Evolutionary conservation across 2,888 invertebrate genomes (phyloP).

Genomic region (Ichneumoninae sp.): DNA sequence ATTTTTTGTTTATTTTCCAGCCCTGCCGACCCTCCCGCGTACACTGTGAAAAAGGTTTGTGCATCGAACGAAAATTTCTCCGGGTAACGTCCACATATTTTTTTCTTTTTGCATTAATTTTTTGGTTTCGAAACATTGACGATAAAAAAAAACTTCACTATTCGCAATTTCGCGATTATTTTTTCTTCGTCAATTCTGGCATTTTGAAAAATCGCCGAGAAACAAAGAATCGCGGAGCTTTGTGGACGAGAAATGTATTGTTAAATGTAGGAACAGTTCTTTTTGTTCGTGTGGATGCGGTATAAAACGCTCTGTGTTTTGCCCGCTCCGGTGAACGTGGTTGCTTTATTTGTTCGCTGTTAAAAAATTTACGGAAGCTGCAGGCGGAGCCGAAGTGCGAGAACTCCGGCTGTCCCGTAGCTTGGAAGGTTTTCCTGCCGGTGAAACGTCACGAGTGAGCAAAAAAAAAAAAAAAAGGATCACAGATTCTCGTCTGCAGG

Average conservation of each 20-base stretch:
- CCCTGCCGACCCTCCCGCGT: background rate
- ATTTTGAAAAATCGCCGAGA: background rate
- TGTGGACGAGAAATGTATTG: background rate
- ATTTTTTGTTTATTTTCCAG: background rate
- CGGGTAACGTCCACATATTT: too few species aligned
- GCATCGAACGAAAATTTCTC: too few species aligned
- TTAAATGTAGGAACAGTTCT: background rate
- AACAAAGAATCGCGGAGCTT: background rate
- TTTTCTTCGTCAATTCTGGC: background rate
- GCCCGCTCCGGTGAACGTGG: background rate
- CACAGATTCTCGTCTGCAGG: slow-evolving; percentile 24
- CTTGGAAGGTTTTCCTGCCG: background rate
- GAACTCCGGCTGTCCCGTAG: background rate
- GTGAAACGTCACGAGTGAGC: slow-evolving; percentile 19
- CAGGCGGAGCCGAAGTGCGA: background rate
- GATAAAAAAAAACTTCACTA: background rate
- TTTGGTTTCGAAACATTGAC: background rate
- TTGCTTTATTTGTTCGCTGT: slow-evolving; percentile 43
- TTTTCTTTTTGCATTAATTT: background rate
- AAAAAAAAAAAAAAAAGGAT: background rate
- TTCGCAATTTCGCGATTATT: background rate
- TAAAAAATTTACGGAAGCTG: slow-evolving; percentile 22
- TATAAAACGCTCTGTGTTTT: background rate
- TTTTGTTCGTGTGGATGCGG: background rate
- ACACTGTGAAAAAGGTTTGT: background rate